Evolutionary conservation across 2,888 invertebrate species (phyloP), one percentile per base, ranked within the genome.

Genomic region (Tubulanus polymorphus): DNA sequence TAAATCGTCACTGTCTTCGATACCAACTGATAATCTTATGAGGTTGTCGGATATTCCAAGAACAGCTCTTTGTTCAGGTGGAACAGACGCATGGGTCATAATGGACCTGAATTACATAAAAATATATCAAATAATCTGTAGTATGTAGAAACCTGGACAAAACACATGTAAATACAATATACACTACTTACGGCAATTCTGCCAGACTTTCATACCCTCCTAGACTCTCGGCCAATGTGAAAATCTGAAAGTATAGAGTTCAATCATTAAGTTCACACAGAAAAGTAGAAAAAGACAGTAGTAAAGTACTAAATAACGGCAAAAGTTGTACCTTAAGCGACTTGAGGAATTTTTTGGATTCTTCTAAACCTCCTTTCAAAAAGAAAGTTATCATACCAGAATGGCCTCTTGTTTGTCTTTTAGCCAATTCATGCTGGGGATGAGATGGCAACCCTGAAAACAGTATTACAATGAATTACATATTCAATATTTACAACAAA

Each of bases 71-170:
- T 78, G 72, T 18, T 76, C 73, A 15, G 65, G 62, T 10, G 75
- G 72, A 5, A 80, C 74, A 3, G 76, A 76, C 1, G 79, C 77
- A 65, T 80, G 79, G 0, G 79, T 79, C 76, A 78, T 78, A n/a
- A 78, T 60, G 12, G 75, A 72, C 25, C 78, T 78, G 63, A 28
- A 54, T n/a, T n/a, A n/a, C n/a, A 54, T 35, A 46, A 28, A n/a
- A 12, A n/a, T 46, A 18, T n/a, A n/a, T 12, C 18, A 12, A 8
- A 23, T 18, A 18, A 46, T 46, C 23, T n/a, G n/a, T 46, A 23
- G 10, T 18, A n/a, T 32, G n/a, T n/a, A 32, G 35, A 32, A 32
- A 32, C n/a, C n/a, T n/a, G n/a, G n/a, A n/a, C n/a, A n/a, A n/a
- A n/a, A n/a, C n/a, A n/a, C n/a, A n/a, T n/a, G n/a, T n/a, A n/a